phyloP scores from a whole-genome alignment of 1,140 invertebrate genomes.

The Lerema accius region DNA sequence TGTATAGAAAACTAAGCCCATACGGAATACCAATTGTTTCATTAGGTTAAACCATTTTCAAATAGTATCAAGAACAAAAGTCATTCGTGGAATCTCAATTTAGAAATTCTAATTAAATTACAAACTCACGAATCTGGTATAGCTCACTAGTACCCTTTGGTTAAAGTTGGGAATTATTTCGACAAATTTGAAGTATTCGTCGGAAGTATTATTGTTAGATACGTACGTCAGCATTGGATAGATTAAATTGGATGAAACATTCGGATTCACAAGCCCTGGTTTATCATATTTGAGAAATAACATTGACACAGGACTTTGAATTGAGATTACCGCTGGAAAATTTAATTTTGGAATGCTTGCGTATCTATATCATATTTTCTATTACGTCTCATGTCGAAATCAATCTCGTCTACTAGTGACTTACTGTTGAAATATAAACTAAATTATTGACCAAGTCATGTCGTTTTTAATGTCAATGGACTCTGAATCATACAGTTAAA shows the following conservation, averaged over 20 bases:
- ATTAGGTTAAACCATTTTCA: conserved; percentile 5
- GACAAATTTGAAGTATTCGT: conserved; percentile 52
- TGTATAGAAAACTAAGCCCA: no score
- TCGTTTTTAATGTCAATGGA: no score
- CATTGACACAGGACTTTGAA: conserved; percentile 24
- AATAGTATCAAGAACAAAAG: conserved; percentile 47
- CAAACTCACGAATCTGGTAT: conserved; percentile 45
- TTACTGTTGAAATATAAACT: no score
- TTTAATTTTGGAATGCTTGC: no score
- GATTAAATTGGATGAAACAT: conserved; percentile 24
- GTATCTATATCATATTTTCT: no score
- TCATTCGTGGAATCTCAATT: conserved; percentile 51
- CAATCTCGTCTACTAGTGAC: no score
- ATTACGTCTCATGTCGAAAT: no score
- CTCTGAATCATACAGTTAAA: no score
- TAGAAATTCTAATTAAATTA: conserved; percentile 57
- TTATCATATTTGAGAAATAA: conserved; percentile 21
- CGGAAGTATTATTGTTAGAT: conserved; percentile 21
- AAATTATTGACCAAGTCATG: no score
- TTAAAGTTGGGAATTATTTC: conserved; percentile 51
- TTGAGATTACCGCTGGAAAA: no score
- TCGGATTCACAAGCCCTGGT: conserved; percentile 21
- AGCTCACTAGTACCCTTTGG: conserved; percentile 47
- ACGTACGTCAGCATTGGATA: conserved; percentile 19
- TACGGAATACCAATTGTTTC: conserved; percentile 29